Evolutionary conservation across 2,888 invertebrate species (phyloP), one percentile per base, ranked within the genome.

Genomic region (Melanophora roralis): DNA sequence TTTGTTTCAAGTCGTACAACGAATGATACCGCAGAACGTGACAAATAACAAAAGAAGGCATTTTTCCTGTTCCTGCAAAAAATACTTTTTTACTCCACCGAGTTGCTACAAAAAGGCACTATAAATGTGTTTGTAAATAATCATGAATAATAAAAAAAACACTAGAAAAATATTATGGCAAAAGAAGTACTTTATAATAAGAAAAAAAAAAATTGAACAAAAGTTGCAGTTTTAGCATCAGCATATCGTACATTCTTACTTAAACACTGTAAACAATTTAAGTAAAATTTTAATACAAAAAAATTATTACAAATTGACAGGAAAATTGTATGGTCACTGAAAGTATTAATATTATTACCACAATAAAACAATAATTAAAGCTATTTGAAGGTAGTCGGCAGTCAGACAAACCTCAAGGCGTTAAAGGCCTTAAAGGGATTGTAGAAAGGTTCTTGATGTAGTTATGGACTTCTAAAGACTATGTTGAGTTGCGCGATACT

Each of bases 11-110:
- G 38, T 64, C 38, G 57, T 45, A 59, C 49, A 76, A 73, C 72
- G 76, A 76, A 85, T 83, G 81, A 76, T 71, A 86, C 87, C 87
- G 85, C 88, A 87, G 85, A 85, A 88, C 88, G 88, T 88, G 88
- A 88, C 87, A 83, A 87, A 87, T 86, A 87, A 88, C 88, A 88
- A 88, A 88, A 88, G 88, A 88, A 88, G 88, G 86, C 87, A 88
- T 88, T 88, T 87, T 85, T 85, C 84, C 85, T 83, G 84, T 86
- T 86, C 75, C 71, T 78, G 55, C 80, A 77, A 74, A 78, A 82
- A 64, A 67, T 60, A 60, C 59, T 51, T 65, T 23, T 38, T 32
- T 71, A 55, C 47, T 68, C 72, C 40, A 53, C 14, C 43, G 53
- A 75, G n/a, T n/a, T 60, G 32, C 40, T 62, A 53, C 64, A 69